phyloP scores from a whole-genome alignment of 2,113 vertebrate genomes.

The Ranitomeya variabilis region DNA sequence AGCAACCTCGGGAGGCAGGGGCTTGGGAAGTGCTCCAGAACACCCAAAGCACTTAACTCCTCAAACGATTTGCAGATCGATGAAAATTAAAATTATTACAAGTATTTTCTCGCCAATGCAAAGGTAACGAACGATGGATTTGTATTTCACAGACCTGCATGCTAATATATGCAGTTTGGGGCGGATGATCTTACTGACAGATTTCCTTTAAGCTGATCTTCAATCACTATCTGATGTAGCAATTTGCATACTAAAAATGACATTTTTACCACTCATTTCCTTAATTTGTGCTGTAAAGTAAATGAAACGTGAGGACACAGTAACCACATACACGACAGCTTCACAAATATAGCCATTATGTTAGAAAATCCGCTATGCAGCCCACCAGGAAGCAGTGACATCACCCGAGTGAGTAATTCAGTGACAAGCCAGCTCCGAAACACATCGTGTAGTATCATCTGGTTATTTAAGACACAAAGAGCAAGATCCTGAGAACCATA shows the following conservation, averaged over 20 bases:
- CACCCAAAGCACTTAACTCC: too few relatives aligned
- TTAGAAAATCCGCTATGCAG: not conserved
- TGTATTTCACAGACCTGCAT: too few relatives aligned
- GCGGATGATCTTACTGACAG: too few relatives aligned
- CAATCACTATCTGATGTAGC: too few relatives aligned
- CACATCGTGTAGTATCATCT: not conserved
- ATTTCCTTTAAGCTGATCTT: too few relatives aligned
- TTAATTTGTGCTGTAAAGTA: not conserved
- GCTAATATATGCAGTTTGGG: too few relatives aligned
- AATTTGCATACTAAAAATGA: not conserved
- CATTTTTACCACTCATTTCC: not conserved
- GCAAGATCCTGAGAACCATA: not conserved
- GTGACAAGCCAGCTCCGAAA: not conserved
- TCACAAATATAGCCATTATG: not conserved
- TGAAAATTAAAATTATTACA: too few relatives aligned
- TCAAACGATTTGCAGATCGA: too few relatives aligned
- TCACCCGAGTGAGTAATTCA: not conserved
- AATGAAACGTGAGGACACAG: not conserved
- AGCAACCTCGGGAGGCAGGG: too few relatives aligned
- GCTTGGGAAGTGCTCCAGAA: too few relatives aligned
- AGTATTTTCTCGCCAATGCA: too few relatives aligned
- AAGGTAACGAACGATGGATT: too few relatives aligned
- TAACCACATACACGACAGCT: not conserved
- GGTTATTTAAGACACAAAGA: not conserved
- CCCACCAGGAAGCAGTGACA: not conserved